Evolutionary conservation across 2,888 invertebrate genomes (phyloP).

Genomic region (Mongoloraphidia duomilia): DNA sequence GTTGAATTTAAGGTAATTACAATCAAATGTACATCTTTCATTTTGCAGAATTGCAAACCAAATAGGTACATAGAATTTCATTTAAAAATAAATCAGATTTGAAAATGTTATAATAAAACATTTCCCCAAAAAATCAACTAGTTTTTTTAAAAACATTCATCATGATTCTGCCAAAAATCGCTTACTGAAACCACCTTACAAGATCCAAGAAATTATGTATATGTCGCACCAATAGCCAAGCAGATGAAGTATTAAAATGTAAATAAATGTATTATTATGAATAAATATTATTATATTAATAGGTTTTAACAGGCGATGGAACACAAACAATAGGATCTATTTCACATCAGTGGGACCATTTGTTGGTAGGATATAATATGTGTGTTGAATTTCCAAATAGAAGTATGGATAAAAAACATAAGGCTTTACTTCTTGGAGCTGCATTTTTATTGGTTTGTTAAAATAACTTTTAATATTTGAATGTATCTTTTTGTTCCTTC

Average conservation of each 20-base stretch:
- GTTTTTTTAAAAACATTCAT: slow-evolving; percentile 14
- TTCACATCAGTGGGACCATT: slow-evolving; percentile 55
- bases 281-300: slow-evolving; percentile 9
- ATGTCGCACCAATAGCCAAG: neutral
- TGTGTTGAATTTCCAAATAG: slow-evolving; percentile 57
- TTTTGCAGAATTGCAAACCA: too few species aligned
- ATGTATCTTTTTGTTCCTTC: neutral
- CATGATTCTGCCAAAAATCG: neutral
- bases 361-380: slow-evolving; percentile 54
- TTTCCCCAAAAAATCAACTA: neutral
- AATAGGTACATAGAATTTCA: slow-evolving; percentile 4
- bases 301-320: slow-evolving; percentile 44
- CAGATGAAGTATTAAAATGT: neutral
- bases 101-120: neutral
- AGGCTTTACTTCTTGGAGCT: slow-evolving; percentile 66
- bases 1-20: slow-evolving; percentile 41
- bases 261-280: neutral
- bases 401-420: slow-evolving; percentile 57
- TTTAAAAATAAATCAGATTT: neutral
- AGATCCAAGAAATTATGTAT: too few species aligned
- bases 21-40: too few species aligned
- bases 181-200: too few species aligned
- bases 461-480: neutral
- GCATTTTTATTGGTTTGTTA: slow-evolving; percentile 65
- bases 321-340: slow-evolving; percentile 49